Base-by-base conservation (phyloP, 2,888 invertebrate species). In the Lordiphosa fenestrarum region DNA sequence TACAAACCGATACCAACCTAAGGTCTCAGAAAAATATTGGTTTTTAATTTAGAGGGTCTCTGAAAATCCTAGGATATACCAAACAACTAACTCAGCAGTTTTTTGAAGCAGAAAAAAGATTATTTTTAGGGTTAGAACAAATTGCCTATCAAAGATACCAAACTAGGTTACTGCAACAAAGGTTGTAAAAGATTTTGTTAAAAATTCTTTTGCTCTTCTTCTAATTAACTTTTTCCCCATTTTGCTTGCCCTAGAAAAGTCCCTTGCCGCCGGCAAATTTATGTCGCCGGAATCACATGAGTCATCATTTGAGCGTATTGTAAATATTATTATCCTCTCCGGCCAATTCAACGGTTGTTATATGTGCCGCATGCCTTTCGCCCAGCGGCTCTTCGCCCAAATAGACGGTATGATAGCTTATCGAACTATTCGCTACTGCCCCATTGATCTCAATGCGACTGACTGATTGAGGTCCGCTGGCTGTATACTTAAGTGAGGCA, bases 281-380 rank as follows among this genome's bases (percentile, higher is more conserved):
- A 71, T 85, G 84, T 69, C 86, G 82, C 73, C 87, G 81, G 84
- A 88, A 89, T 87, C 88, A 86, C 84, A 86, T 84, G 73, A 88
- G 78, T 88, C 86, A 88, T 88, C 88, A 90, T 89, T 89, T 90
- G 70, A 90, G 80, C 71, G 90, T 90, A 80, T 90, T 90, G 78
- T 90, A 90, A 70, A 90, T 90, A 82, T 89, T 89, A 73, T 89
- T 89, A 73, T 89, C 88, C 56, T 75, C 82, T n/a, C 84, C 84
- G 30, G 73, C 76, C 57, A 86, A 59, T 57, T 84, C 80, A 25
- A 85, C 81, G 33, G 86, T 86, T 53, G 87, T 87, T 19, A 87
- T 69, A 58, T 87, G 87, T 35, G 59, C 44, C 6, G 60, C 58
- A 42, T 85, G 76, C 6, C 81, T 68, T 52, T 85, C 86, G 1